Conservation (phyloP, 2,113 vertebrate genomes). For the Lophochroa leadbeateri region DNA sequence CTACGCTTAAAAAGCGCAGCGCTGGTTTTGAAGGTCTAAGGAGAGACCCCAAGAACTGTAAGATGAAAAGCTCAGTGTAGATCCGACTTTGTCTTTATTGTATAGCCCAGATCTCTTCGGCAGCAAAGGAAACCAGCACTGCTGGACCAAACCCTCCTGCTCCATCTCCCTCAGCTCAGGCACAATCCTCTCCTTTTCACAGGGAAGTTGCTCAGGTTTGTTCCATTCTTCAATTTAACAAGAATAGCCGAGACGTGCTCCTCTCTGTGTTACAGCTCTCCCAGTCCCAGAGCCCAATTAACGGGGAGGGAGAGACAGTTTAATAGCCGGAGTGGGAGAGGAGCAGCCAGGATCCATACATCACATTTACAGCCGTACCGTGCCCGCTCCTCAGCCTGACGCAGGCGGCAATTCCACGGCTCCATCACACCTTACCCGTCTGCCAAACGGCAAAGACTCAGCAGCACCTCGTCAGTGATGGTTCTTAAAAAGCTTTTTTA, state of each 20-base stretch:
- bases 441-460: rapidly evolving
- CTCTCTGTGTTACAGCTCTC: background rate
- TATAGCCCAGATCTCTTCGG: background rate
- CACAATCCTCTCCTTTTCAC: background rate
- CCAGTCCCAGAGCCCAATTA: background rate
- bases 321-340: background rate
- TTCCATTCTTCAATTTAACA: background rate
- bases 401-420: rapidly evolving
- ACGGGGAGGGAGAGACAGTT: background rate
- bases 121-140: background rate
- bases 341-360: background rate
- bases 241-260: background rate
- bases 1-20: background rate
- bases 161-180: background rate
- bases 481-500: background rate
- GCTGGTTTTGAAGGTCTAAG: background rate
- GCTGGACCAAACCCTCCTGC: background rate
- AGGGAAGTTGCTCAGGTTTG: background rate
- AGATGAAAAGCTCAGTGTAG: background rate
- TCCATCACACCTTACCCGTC: background rate
- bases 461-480: background rate
- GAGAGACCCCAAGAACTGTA: background rate
- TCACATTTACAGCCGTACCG: background rate
- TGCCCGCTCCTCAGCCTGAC: background rate
- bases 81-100: rapidly evolving